A percentile compares a stretch with the other conserved stretches of the same genome.
These are phyloP conservation scores for Hypomesus transpacificus DNA, from an alignment of 2,113 vertebrate species.

Conservation along the genomic window DNA sequence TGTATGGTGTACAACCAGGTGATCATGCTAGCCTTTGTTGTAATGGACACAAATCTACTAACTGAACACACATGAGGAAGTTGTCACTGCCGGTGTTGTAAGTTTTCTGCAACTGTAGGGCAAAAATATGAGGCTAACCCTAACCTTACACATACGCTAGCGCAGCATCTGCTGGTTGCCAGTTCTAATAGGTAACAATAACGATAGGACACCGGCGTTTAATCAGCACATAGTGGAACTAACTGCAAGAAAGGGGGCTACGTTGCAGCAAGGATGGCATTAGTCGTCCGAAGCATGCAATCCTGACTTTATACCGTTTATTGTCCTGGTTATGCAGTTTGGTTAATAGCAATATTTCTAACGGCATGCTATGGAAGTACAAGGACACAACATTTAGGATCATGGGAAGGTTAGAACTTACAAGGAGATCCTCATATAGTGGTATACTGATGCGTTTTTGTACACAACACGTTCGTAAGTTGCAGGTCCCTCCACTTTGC, in stretches of 20 bases:
- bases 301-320: too few relatives aligned
- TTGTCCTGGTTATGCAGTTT: too few relatives aligned
- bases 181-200: too few relatives aligned
- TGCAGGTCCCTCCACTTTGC: constrained; percentile 40
- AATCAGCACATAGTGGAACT: too few relatives aligned
- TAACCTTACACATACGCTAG: too few relatives aligned
- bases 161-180: too few relatives aligned
- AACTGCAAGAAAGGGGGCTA: too few relatives aligned
- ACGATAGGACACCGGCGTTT: too few relatives aligned
- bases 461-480: constrained; percentile 75
- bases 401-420: constrained; percentile 62
- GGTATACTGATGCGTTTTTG: constrained; percentile 73
- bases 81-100: not conserved
- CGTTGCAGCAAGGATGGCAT: too few relatives aligned
- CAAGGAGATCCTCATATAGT: constrained; percentile 84
- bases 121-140: too few relatives aligned
- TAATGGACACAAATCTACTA: not conserved
- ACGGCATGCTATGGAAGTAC: not conserved
- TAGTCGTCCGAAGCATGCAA: too few relatives aligned
- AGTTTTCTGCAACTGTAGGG: not conserved
- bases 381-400: not conserved
- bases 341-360: not conserved
- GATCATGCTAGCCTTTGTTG: too few relatives aligned
- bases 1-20: not conserved
- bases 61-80: not conserved